Base-by-base conservation (phyloP, 64 coral and sea anemone species). In the Montipora efflorescens region DNA sequence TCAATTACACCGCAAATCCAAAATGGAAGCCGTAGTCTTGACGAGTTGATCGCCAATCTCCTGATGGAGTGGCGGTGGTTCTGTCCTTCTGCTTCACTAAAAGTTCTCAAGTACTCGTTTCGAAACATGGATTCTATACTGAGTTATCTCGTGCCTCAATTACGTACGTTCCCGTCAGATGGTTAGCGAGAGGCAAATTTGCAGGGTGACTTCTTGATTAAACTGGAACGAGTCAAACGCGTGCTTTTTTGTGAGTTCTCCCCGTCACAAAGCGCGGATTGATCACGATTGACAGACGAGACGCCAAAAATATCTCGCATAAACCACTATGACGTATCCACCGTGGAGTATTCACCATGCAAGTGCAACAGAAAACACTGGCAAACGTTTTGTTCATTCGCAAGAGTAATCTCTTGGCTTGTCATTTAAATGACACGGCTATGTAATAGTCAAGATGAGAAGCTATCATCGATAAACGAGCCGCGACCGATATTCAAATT, bases 391-490 rank as follows among this genome's bases (percentile, higher is more conserved):
- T 84, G 82, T 48, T 47, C 16, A 48, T 43, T 47, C 2, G 82
- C 43, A 47, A 84, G 43, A 49, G 82, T 48, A 67, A 84, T 48
- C 59, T 67, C 44, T 14, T 13, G 15, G 15, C 4, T 11, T 49
- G 82, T 70, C 59, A 84, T 84, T 84, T 84, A n/a, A 84, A 84
- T 69, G 82, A 84, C 62, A 84, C 49, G 47, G 82, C 67, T 59
- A 10, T 47, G 23, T 84, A 67, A 84, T 69, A 28, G 62, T 48
- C 46, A 47, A 36, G 59, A 84, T 48, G 61, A 11, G 47, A 69
- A 61, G 7, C 45, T 61, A 84, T 84, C 10, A 68, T 36, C 49
- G 81, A 84, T 68, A 69, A 47, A 84, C 62, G 82, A 67, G 67
- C 62, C 18, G 13, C 49, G n/a, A 48, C 43, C 62, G 44, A 84